Percentiles rank a stretch among this genome's conserved stretches.
Evolutionary conservation across 2,797 vertebrate species (phyloP).

Genomic region (Falco naumanni): DNA sequence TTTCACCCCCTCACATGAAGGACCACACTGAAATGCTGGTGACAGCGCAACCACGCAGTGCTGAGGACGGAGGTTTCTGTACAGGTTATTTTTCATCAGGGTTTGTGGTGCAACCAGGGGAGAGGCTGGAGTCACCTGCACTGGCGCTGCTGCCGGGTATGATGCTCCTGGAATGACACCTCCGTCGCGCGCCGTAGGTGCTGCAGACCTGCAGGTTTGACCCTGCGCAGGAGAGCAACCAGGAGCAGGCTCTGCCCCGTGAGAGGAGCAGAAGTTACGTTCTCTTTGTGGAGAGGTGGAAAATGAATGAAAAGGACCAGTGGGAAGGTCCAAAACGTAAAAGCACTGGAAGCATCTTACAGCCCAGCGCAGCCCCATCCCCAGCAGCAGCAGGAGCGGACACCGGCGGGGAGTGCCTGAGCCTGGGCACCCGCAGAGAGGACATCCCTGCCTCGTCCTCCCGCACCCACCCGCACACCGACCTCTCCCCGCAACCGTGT

Average conservation of each 20-base stretch:
- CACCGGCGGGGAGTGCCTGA: fast-evolving
- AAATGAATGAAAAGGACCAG: background rate
- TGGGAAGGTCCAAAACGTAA: background rate
- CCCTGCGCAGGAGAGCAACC: too few species aligned
- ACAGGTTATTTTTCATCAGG: background rate
- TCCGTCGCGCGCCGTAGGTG: background rate
- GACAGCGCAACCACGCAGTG: background rate
- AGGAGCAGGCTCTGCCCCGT: background rate
- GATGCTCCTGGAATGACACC: background rate
- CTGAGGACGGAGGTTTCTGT: background rate
- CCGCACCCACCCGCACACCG: background rate
- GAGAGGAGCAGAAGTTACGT: background rate
- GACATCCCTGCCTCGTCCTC: background rate
- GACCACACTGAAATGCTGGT: background rate
- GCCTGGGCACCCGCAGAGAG: background rate
- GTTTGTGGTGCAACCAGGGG: background rate
- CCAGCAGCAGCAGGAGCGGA: background rate
- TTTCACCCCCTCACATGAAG: background rate
- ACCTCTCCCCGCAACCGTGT: background rate
- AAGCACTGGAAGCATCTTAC: background rate
- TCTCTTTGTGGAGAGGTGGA: background rate
- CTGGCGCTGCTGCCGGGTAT: background rate
- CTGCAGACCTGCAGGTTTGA: background rate
- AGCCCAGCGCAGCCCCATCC: background rate
- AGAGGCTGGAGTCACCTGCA: background rate